phyloP scores from a whole-genome alignment of 2,113 vertebrate genomes.

The Anas platyrhynchos region DNA sequence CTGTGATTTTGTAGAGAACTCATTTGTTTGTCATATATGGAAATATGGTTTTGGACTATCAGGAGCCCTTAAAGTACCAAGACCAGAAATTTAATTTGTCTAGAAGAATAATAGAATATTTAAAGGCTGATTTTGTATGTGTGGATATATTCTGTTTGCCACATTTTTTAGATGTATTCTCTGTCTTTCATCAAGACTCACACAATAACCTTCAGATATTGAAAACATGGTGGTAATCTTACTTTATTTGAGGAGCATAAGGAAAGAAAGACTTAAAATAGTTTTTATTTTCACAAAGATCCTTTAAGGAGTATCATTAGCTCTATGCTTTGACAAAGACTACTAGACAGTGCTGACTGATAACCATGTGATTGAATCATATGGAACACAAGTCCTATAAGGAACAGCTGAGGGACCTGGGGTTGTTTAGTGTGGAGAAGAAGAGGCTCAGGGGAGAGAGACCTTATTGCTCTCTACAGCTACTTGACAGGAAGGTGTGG shows the following conservation, averaged over 20 bases:
- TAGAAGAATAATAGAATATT: not conserved
- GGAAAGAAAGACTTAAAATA: not conserved
- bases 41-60: not conserved
- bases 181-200: not conserved
- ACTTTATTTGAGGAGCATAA: not conserved
- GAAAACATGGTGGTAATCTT: not conserved
- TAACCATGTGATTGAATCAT: not conserved
- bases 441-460: too few species aligned
- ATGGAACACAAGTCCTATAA: too few species aligned
- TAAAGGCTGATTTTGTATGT: not conserved
- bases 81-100: not conserved
- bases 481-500: too few species aligned
- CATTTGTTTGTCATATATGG: not conserved
- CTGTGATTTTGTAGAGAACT: not conserved
- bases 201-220: rapidly evolving
- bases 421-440: too few species aligned
- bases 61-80: not conserved
- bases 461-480: too few species aligned
- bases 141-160: not conserved
- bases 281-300: not conserved
- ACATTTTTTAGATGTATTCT: not conserved
- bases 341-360: not conserved
- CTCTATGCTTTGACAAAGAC: not conserved
- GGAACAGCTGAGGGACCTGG: too few species aligned
- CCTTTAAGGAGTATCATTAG: not conserved